Conservation (phyloP, 2,888 invertebrate genomes). For the Pteria penguin region DNA sequence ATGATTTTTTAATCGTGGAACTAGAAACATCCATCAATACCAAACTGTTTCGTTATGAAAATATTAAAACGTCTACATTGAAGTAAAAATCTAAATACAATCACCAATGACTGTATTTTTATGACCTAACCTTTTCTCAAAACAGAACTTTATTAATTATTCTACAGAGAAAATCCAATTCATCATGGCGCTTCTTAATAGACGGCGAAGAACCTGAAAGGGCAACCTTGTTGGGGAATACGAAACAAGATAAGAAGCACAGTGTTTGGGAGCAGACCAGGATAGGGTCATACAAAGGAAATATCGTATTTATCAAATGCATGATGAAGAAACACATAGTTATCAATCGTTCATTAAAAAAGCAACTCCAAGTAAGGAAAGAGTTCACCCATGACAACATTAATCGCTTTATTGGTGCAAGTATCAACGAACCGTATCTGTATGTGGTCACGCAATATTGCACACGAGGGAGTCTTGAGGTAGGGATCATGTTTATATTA, state of each 20-base stretch:
- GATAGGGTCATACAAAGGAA: constrained; percentile 75
- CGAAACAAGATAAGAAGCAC: constrained; percentile 25
- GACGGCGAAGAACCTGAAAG: constrained; percentile 40
- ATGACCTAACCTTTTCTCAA: no score
- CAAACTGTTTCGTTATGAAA: no score
- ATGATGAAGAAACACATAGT: constrained; percentile 71
- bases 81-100: no score
- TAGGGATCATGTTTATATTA: no score
- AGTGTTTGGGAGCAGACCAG: constrained; percentile 4
- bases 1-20: no score
- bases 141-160: no score
- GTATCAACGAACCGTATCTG: constrained; percentile 75
- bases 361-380: constrained; percentile 77
- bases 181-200: constrained; percentile 31
- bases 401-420: constrained; percentile 78
- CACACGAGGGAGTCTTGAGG: constrained; percentile 75
- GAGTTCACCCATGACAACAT: constrained; percentile 79
- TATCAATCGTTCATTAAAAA: constrained; percentile 74
- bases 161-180: constrained; percentile 30
- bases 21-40: no score
- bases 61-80: no score
- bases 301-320: constrained; percentile 91
- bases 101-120: no score
- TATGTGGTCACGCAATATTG: constrained; percentile 78
- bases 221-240: constrained; percentile 36